Percentiles rank a stretch among this genome's conserved stretches.
Evolutionary conservation across 2,888 invertebrate species (phyloP).

Genomic region (Caenorhabditis wallacei): DNA sequence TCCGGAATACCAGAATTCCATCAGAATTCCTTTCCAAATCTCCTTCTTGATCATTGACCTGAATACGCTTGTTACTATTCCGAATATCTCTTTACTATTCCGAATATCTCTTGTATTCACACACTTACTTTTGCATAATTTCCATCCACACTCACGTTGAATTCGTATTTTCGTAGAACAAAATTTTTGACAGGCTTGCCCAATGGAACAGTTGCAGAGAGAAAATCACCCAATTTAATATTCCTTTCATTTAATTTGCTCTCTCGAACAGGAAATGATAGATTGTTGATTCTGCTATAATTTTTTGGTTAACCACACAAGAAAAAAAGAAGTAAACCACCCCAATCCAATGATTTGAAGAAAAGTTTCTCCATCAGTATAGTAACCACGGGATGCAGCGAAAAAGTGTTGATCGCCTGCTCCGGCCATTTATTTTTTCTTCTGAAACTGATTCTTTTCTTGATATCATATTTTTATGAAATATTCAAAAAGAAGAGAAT

Average conservation of each 20-base stretch:
- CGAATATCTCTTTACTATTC: too few relatives aligned
- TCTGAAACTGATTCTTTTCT: too few relatives aligned
- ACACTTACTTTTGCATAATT: not conserved
- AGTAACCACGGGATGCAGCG: conserved; percentile 11
- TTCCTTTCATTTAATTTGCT: not conserved
- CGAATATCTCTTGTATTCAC: not conserved
- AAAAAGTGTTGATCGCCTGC: not conserved
- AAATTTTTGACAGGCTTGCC: conserved; percentile 18
- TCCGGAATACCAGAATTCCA: not conserved
- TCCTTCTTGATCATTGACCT: conserved; percentile 1
- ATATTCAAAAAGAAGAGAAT: too few relatives aligned
- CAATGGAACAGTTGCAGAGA: conserved; percentile 7
- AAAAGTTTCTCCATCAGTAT: not conserved
- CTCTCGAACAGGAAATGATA: not conserved
- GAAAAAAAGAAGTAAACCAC: not conserved
- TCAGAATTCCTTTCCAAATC: conserved; percentile 6
- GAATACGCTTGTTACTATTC: too few relatives aligned
- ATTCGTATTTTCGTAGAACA: not conserved
- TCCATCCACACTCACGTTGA: conserved; percentile 11
- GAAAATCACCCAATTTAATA: conserved; percentile 19
- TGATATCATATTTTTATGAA: too few relatives aligned
- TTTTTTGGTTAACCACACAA: not conserved
- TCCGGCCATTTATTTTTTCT: not conserved
- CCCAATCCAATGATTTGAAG: conserved; percentile 11
- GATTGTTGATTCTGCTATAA: not conserved